phyloP scores from a whole-genome alignment of 2,888 invertebrate species.

The Pyrgus malvae region DNA sequence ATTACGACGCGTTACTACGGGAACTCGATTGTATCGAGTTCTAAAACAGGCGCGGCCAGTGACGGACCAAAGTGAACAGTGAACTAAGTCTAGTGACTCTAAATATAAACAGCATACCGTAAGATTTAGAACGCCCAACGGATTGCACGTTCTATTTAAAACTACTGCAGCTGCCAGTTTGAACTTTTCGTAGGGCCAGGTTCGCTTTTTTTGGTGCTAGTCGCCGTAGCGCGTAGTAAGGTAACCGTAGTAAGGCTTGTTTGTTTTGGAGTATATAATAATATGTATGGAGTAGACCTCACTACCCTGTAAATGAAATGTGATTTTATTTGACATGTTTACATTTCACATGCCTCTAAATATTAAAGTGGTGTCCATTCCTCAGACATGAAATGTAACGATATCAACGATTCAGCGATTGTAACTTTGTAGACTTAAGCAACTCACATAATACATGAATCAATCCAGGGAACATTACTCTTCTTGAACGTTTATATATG shows the following conservation, averaged over 20 bases:
- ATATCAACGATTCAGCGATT: too few species aligned
- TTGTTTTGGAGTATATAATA: not conserved
- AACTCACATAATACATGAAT: too few species aligned
- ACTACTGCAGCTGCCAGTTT: slow-evolving; percentile 73
- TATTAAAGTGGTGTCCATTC: too few species aligned
- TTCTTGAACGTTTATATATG: too few species aligned
- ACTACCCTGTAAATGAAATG: too few species aligned
- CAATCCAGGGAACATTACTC: too few species aligned
- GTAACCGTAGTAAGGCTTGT: too few species aligned
- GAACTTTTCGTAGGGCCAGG: slow-evolving; percentile 63
- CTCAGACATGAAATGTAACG: too few species aligned
- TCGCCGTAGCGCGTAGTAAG: slow-evolving; percentile 1
- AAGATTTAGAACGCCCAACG: slow-evolving; percentile 77
- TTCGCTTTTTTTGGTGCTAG: slow-evolving; percentile 24
- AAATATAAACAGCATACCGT: slow-evolving; percentile 74
- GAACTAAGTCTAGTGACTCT: slow-evolving; percentile 72
- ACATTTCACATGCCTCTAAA: too few species aligned
- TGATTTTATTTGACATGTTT: too few species aligned
- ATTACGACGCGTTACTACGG: slow-evolving; percentile 10
- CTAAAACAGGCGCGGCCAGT: slow-evolving; percentile 65
- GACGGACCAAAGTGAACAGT: slow-evolving; percentile 75
- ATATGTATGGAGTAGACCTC: too few species aligned
- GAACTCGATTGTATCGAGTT: slow-evolving; percentile 40
- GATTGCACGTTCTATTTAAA: slow-evolving; percentile 74
- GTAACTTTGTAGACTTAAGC: too few species aligned